Conservation (phyloP, 2,797 vertebrate genomes). For the Peromyscus eremicus region DNA sequence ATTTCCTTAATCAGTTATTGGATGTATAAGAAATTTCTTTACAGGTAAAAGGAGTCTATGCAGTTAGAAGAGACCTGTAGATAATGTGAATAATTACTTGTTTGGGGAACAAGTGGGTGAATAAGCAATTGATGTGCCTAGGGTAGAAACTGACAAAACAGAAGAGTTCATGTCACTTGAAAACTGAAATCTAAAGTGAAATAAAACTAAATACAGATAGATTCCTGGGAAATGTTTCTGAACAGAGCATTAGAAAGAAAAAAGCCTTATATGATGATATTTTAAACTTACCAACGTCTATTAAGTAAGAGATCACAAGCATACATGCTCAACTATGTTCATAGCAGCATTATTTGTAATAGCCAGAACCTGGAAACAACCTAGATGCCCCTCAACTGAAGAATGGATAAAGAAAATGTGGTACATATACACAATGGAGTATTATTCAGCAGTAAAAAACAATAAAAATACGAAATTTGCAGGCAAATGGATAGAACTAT, state of each 20-base stretch:
- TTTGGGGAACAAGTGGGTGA: neutral
- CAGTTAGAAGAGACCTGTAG: neutral
- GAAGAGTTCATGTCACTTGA: neutral
- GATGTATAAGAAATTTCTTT: neutral
- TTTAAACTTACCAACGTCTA: neutral
- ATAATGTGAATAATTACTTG: neutral
- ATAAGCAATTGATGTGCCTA: neutral
- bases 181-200: conserved; percentile 23
- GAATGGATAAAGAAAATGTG: too few species aligned
- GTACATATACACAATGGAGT: too few species aligned
- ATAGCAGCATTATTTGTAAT: too few species aligned
- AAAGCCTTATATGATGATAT: neutral
- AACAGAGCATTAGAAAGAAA: neutral
- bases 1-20: conserved; percentile 17
- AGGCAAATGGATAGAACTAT: too few species aligned
- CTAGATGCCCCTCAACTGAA: too few species aligned
- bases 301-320: neutral
- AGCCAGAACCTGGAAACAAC: too few species aligned
- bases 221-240: neutral
- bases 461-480: too few species aligned
- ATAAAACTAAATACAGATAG: neutral
- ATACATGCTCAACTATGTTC: too few species aligned
- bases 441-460: too few species aligned
- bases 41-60: neutral
- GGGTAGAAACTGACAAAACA: neutral